Evolutionary conservation across 2,113 vertebrate genomes (phyloP).

Genomic region (Tragelaphus strepsiceros): DNA sequence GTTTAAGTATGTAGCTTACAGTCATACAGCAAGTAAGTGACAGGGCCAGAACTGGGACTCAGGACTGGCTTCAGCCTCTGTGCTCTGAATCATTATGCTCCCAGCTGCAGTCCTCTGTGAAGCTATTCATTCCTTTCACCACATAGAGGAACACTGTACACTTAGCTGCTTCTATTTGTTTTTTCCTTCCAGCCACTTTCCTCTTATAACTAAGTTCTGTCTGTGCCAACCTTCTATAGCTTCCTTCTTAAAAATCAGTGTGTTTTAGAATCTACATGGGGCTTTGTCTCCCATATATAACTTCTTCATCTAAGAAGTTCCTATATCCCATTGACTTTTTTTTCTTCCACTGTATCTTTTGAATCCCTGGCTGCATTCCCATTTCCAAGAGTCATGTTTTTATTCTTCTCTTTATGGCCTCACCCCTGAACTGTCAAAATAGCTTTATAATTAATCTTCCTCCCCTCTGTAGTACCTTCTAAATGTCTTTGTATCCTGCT

Average conservation of each 20-base stretch:
- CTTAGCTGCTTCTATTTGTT: not conserved
- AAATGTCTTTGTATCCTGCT: not conserved
- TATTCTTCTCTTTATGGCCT: not conserved
- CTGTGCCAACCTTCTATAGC: not conserved
- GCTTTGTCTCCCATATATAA: not conserved
- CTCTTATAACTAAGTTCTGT: not conserved
- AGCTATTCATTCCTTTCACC: not conserved
- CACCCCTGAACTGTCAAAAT: not conserved
- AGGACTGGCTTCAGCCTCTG: not conserved
- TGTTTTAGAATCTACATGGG: not conserved
- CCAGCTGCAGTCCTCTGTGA: not conserved
- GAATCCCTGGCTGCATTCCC: not conserved
- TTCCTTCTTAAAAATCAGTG: not conserved
- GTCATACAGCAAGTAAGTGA: not conserved
- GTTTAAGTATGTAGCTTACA: not conserved
- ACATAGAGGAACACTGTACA: not conserved
- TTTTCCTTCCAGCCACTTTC: not conserved
- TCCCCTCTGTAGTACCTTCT: not conserved
- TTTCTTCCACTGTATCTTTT: not conserved
- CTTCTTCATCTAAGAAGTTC: not conserved
- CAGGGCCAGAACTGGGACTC: not conserved
- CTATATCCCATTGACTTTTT: not conserved
- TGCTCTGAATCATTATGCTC: not conserved
- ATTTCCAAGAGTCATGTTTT: not conserved
- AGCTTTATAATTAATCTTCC: not conserved